Evolutionary conservation across 2,113 vertebrate genomes (phyloP), one percentile per base, ranked within the genome.

Genomic region (Myotis davidii): DNA sequence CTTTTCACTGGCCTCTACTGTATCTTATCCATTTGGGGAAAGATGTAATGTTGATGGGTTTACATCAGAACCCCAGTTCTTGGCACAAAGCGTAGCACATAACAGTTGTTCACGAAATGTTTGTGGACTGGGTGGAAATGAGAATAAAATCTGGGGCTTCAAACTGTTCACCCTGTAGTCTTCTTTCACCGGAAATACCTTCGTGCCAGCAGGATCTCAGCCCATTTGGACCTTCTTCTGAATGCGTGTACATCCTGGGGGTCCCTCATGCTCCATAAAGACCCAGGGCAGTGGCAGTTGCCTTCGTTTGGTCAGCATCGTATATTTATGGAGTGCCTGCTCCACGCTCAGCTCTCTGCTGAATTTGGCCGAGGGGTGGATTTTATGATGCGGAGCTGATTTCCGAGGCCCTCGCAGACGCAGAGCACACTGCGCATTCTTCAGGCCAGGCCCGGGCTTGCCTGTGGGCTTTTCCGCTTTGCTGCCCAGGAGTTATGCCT

Each of bases 401-500:
- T n/a, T 34, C 37, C 21, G 54, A 85, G 42, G 32, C 34, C 32
- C 37, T 29, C 27, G 73, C n/a, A 52, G 74, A 37, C 0, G 5
- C 56, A 61, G 59, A 61, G 59, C 59, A 61, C 25, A 23, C 59
- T 52, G 11, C 3, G 1, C 56, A 20, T 42, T 45, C 61, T 92
- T 50, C 54, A 72, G 39, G 85, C 81, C 83, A 77, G 70, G 77
- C 89, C 67, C 23, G 16, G 5, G 64, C 25, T 0, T 42, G 79
- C 69, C 82, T 74, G 85, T 85, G 67, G 88, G 45, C 94, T 92
- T 84, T 86, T 88, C 29, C 2, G 0, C 86, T 91, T 67, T 90
- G 72, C 89, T 85, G 85, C 73, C 39, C 21, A 1, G 12, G 52
- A 67, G 82, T 61, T 67, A 50, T 14, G 59, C 65, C 3, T 0